A percentile compares a stretch with the other conserved stretches of the same genome.
phyloP scores from a whole-genome alignment of 2,797 vertebrate species.

The Acanthurus lineatus region DNA sequence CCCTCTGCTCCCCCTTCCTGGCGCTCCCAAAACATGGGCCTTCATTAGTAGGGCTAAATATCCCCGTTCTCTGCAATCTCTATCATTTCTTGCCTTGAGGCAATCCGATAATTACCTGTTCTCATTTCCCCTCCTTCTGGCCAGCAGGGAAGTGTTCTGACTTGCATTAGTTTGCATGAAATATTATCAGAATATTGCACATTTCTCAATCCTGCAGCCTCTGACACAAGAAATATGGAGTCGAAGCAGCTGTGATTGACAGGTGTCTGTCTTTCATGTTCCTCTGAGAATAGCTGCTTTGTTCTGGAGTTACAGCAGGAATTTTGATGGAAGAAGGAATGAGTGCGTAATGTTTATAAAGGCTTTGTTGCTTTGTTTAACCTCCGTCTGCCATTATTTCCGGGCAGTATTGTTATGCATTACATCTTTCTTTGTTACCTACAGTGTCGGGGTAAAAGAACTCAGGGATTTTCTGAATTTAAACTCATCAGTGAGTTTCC shows the following conservation, averaged over 20 bases:
- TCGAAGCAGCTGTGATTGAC: conserved; percentile 82
- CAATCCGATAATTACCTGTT: conserved; percentile 89
- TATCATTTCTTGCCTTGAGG: conserved; percentile 88
- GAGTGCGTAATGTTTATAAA: conserved; percentile 72
- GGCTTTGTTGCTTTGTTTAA: conserved; percentile 82
- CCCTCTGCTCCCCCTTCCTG: conserved; percentile 66
- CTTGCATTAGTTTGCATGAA: conserved; percentile 89
- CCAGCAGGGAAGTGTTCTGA: conserved; percentile 86
- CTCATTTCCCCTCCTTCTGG: conserved; percentile 87
- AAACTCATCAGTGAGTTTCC: conserved; percentile 59
- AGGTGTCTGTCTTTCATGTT: conserved; percentile 85
- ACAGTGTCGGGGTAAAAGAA: conserved; percentile 59
- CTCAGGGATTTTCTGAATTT: conserved; percentile 57
- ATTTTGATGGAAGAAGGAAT: conserved; percentile 76
- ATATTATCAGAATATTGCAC: conserved; percentile 90
- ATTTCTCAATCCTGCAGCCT: conserved; percentile 85
- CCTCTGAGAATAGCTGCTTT: conserved; percentile 77
- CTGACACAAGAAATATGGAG: conserved; percentile 77
- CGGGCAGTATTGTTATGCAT: conserved; percentile 70
- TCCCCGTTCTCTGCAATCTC: conserved; percentile 88
- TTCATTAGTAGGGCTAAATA: conserved; percentile 90
- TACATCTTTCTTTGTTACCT: conserved; percentile 69
- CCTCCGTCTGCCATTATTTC: conserved; percentile 77
- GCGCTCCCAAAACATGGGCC: conserved; percentile 84
- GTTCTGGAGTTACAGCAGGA: conserved; percentile 79